Evolutionary conservation across 2,113 vertebrate species (phyloP), one percentile per base, ranked within the genome.

Genomic region (Colistium nudipinnis): DNA sequence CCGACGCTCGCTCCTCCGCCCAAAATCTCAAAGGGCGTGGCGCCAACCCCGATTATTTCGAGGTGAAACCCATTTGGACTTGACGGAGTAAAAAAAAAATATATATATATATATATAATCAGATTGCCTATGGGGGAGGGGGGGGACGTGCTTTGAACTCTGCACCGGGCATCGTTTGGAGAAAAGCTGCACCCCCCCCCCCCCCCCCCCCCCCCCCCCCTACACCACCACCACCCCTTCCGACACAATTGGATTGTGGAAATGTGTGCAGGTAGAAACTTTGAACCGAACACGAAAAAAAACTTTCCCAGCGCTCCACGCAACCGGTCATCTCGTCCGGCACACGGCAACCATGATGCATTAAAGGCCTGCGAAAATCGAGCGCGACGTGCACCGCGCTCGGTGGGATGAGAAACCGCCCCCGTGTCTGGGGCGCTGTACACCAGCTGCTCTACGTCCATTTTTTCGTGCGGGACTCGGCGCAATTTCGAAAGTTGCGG

Each of bases 231-330:
- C n/a, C n/a, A n/a, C n/a, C n/a, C n/a, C 81, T 85, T 78, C 76
- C 82, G 89, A 76, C 79, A 86, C 84, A 82, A 77, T 86, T 84
- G 77, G 79, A 84, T 80, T 33, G 60, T 48, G 73, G 68, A 83
- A 87, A 80, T 62, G 70, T 62, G 76, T 66, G 71, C 81, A 87
- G 89, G 87, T 88, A 61, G 81, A 66, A 89, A 89, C 87, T 88
- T 89, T 90, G 85, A 89, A 89, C 83, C 75, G 17, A 64, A 87
- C 82, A 88, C 81, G 78, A 85, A 87, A 87, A 84, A 86, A n/a
- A n/a, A n/a, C 17, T 62, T 75, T 82, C 67, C 66, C n/a, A 2
- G 64, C 81, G 76, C 81, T 72, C 55, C 81, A 52, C 56, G 75
- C 82, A 77, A 52, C 56, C 84, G 76, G 80, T 78, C 75, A 70